phyloP scores from a whole-genome alignment of 2,888 invertebrate genomes.

The Eristalis pertinax region DNA sequence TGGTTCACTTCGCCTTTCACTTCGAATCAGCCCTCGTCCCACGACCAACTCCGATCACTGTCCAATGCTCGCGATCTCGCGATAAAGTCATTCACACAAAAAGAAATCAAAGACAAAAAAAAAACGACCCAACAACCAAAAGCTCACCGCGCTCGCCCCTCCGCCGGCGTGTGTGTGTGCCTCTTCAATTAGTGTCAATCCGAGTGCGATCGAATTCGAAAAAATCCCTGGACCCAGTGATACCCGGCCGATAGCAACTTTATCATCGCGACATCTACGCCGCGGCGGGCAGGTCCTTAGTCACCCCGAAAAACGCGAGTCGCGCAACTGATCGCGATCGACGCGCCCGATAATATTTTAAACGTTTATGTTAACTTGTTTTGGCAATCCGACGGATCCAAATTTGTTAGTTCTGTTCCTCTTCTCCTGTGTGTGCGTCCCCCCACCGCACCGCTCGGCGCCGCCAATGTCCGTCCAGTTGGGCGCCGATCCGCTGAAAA shows the following conservation, averaged over 20 bases:
- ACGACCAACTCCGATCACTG: too few relatives aligned
- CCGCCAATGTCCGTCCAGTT: neutral
- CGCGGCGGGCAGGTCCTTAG: slow-evolving; percentile 12
- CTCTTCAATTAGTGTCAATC: slow-evolving; percentile 72
- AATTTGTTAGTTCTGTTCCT: slow-evolving; percentile 54
- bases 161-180: too few relatives aligned
- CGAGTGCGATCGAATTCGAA: slow-evolving; percentile 53
- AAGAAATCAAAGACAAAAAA: neutral
- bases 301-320: slow-evolving; percentile 48
- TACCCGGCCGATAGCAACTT: slow-evolving; percentile 65
- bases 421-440: neutral
- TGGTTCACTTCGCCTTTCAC: neutral
- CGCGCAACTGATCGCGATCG: slow-evolving; percentile 43
- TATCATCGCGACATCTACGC: slow-evolving; percentile 63
- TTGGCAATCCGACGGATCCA: slow-evolving; percentile 72
- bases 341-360: slow-evolving; percentile 68
- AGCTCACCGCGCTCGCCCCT: slow-evolving; percentile 38
- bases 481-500: neutral
- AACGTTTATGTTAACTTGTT: slow-evolving; percentile 72
- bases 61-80: slow-evolving; percentile 2
- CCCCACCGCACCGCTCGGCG: neutral
- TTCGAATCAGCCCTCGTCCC: neutral
- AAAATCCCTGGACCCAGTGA: slow-evolving; percentile 21
- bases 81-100: slow-evolving; percentile 66
- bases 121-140: slow-evolving; percentile 10